These are phyloP conservation scores for Cydia pomonella DNA, from an alignment of 1,140 invertebrate genomes.

Conservation along the genomic window DNA sequence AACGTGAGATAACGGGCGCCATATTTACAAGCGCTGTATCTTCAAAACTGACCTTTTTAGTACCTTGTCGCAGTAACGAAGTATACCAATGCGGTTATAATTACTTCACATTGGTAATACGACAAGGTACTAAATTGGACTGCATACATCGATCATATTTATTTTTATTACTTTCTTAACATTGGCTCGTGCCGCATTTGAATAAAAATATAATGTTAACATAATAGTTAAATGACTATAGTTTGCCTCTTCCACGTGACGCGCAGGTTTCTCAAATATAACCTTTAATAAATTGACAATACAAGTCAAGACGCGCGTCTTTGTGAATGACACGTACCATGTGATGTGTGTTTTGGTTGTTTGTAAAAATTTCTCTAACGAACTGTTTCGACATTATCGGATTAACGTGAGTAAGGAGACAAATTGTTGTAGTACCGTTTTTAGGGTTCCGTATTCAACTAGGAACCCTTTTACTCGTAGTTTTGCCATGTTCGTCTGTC, in stretches of 20 bases:
- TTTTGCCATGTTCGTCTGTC: neutral
- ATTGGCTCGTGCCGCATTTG: slow-evolving; percentile 5
- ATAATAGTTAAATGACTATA: neutral
- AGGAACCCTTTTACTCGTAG: too few species aligned
- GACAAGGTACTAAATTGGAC: neutral
- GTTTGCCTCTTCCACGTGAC: too few species aligned
- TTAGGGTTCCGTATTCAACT: neutral
- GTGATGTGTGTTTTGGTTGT: neutral
- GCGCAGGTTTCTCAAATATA: too few species aligned
- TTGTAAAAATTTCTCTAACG: neutral
- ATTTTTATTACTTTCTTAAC: neutral
- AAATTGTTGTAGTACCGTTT: neutral
- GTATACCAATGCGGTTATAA: neutral
- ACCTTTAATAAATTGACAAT: too few species aligned
- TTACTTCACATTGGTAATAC: neutral
- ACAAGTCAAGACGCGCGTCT: too few species aligned
- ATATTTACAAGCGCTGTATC: neutral
- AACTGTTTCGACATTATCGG: neutral
- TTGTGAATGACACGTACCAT: too few species aligned
- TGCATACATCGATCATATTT: neutral
- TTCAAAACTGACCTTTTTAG: neutral
- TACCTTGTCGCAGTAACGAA: neutral
- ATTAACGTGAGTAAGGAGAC: neutral
- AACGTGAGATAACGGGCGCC: slow-evolving; percentile 11
- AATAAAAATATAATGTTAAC: slow-evolving; percentile 18